Base-by-base conservation (phyloP, 92 coral and sea anemone genomes). In the Diadumene lineata region DNA sequence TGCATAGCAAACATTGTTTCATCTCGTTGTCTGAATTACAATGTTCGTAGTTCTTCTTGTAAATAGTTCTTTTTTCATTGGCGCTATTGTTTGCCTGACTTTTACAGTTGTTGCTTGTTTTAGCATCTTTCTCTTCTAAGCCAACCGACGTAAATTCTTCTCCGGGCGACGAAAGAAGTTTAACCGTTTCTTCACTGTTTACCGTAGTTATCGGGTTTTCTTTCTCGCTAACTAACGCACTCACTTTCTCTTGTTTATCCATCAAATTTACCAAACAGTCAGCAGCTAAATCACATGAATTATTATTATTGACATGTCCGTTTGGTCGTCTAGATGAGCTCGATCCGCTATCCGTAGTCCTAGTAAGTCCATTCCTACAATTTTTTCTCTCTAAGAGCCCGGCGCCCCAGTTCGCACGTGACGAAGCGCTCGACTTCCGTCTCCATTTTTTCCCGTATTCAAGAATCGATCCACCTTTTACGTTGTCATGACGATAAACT, bases 401-500 rank as follows among this genome's bases (percentile, higher is more conserved):
- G 22, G 33, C 60, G 38, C 68, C 43, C 68, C 68, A 62, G 7
- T n/a, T 31, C 19, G 58, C 19, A 9, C 24, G 32, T 17, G 76
- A 79, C 19, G 66, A 31, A 19, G 82, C 50, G 21, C 79, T 79
- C 0, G 72, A 79, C 63, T 73, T 79, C 27, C 79, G 77, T n/a
- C 76, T 58, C 84, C 84, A 79, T 48, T 64, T 63, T 6, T 66
- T 64, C 4, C 78, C 80, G 19, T 50, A 56, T 19, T 82, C 77
- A 16, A 66, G 48, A 24, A 46, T 65, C 29, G 81, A 62, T 27
- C 26, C 56, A 26, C 76, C 78, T 1, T 89, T 76, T 18, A 57
- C 70, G 57, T 81, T 75, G 8, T 61, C 68, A 50, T 68, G 93
- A 26, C 87, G 71, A 26, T 89, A 89, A 25, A 92, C 79, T 1